phyloP scores from a whole-genome alignment of 2,797 vertebrate species.

The Kryptopterus vitreolus region DNA sequence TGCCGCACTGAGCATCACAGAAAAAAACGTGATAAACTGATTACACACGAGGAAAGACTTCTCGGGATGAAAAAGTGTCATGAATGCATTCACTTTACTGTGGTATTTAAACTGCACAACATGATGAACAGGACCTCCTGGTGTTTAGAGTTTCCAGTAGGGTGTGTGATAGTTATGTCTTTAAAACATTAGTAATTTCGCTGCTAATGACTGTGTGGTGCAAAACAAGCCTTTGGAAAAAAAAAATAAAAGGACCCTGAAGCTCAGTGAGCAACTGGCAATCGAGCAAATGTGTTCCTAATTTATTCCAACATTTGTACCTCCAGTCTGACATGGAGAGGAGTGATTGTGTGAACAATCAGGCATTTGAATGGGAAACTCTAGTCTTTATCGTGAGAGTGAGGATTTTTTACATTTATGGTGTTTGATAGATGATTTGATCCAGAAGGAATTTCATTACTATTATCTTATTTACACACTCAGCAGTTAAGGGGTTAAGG shows the following conservation, averaged over 20 bases:
- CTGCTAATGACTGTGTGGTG: background rate
- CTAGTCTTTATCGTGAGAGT: too few relatives aligned
- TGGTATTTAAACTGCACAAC: background rate
- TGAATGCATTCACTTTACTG: too few relatives aligned
- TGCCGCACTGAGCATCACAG: too few relatives aligned
- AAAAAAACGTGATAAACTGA: too few relatives aligned
- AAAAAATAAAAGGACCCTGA: background rate
- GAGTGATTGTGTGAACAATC: background rate
- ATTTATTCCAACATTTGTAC: background rate
- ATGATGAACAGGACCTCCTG: background rate
- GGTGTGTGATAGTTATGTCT: background rate
- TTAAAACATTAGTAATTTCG: background rate
- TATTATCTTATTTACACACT: too few relatives aligned
- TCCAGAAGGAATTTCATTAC: too few relatives aligned
- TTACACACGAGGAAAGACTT: too few relatives aligned
- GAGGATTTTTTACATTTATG: too few relatives aligned
- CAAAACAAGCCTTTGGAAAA: background rate
- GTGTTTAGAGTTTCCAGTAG: background rate
- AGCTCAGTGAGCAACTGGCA: background rate
- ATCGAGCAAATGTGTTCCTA: background rate
- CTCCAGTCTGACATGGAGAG: background rate
- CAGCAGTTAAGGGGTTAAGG: too few relatives aligned
- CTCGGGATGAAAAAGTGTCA: too few relatives aligned
- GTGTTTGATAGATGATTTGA: too few relatives aligned
- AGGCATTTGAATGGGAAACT: background rate